Percentiles rank a stretch among this genome's conserved stretches.
Evolutionary conservation across 1,140 invertebrate genomes (phyloP).

Genomic region (Sipha flava): DNA sequence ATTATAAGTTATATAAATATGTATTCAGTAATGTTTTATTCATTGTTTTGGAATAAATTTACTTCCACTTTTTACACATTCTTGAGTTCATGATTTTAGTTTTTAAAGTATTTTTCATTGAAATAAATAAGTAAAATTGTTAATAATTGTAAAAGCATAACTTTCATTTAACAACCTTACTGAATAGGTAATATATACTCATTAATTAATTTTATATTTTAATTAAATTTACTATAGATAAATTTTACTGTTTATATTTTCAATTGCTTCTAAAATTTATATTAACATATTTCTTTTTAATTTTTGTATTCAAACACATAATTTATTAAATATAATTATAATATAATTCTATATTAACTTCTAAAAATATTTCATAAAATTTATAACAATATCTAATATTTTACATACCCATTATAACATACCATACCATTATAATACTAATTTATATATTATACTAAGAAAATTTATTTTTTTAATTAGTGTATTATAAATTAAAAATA

Average conservation of each 20-base stretch:
- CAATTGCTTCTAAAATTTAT: not conserved
- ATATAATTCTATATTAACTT: not conserved
- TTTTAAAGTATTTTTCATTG: no score
- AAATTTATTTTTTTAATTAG: no score
- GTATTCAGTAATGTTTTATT: not conserved
- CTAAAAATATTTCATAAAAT: no score
- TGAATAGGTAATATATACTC: not conserved
- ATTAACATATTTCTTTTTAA: no score
- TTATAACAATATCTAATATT: no score
- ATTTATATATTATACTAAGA: no score
- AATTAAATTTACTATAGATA: not conserved
- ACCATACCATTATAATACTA: no score
- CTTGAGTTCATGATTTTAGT: not conserved
- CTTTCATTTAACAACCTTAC: not conserved
- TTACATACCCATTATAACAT: no score
- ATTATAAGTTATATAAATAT: slow-evolving; percentile 2
- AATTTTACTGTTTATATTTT: not conserved
- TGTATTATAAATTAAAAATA: no score
- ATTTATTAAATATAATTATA: not conserved
- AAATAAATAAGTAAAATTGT: no score
- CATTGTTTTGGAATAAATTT: not conserved
- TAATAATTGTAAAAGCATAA: not conserved
- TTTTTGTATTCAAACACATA: not conserved
- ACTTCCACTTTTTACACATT: not conserved
- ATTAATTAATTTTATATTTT: not conserved